Evolutionary conservation across 2,888 invertebrate genomes (phyloP), one percentile per base, ranked within the genome.

Genomic region (Hofmannophila pseudospretella): DNA sequence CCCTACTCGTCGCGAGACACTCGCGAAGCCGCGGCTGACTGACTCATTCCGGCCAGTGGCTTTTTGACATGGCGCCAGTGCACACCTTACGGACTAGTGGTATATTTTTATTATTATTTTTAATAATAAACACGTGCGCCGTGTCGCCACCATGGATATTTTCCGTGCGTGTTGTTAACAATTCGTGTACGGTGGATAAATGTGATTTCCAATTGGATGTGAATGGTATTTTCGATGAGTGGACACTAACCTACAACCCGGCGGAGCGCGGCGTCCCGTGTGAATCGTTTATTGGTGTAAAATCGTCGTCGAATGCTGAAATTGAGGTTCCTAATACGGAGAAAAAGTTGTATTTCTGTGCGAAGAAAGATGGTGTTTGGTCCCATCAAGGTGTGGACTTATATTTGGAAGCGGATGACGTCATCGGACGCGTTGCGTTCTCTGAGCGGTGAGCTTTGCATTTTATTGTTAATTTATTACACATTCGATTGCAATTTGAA

Each of bases 391-490:
- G 80, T 46, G 66, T 51, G n/a, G 55, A 54, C 44, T 60, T 82
- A 67, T 80, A 67, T 77, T 77, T 84, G 77, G 78, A 71, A 44
- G 55, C 60, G n/a, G 61, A 55, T 82, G 84, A 85, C 82, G 82
- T 82, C 82, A 82, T 41, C 58, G 44, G 47, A 38, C 51, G 54
- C 42, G 43, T 44, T 33, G 50, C 46, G 22, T 28, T 32, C 39
- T 40, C 41, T 32, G 54, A 58, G 42, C 55, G 57, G 78, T 82
- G 40, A 74, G 79, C 75, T 44, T 20, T 34, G 8, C 1, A 36
- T 46, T 26, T 14, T 34, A 22, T 36, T 23, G 34, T 22, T 35
- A 11, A 30, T 34, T 20, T 30, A 16, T 30, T 25, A 10, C 2
- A 4, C 10, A 16, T 35, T 4, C 8, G 9, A 22, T 25, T 25